These are phyloP conservation scores for Chelidonichthys spinosus DNA, from an alignment of 2,797 vertebrate species.

Conservation along the genomic window DNA sequence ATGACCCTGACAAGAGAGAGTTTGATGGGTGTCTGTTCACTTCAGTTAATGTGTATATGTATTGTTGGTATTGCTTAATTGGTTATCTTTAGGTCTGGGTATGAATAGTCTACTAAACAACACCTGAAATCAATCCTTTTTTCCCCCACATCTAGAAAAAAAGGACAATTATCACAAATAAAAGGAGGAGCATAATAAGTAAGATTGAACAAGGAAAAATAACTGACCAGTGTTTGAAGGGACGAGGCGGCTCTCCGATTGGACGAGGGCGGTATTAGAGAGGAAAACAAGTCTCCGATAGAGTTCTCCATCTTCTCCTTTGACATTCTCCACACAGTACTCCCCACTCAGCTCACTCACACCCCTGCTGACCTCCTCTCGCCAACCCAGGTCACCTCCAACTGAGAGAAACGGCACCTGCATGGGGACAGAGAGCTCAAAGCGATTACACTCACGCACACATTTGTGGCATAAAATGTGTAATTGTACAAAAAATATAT, in stretches of 20 bases:
- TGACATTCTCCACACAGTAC: constrained; percentile 93
- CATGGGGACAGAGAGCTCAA: background rate
- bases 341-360: constrained; percentile 90
- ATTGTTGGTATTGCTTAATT: background rate
- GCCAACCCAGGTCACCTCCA: constrained; percentile 92
- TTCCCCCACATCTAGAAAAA: no score
- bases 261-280: constrained; percentile 90
- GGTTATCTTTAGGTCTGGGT: background rate
- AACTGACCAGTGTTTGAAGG: constrained; percentile 64
- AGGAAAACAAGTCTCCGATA: constrained; percentile 94
- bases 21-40: no score
- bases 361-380: constrained; percentile 85
- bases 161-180: background rate
- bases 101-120: no score
- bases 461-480: background rate
- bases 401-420: constrained; percentile 96
- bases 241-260: constrained; percentile 92
- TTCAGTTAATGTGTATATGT: background rate
- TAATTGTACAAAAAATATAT: background rate
- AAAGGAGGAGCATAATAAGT: background rate
- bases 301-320: constrained; percentile 87
- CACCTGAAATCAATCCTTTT: no score
- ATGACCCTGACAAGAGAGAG: no score
- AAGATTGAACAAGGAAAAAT: background rate
- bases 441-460: background rate